These are phyloP conservation scores for Lucilia sericata DNA, from an alignment of 1,140 invertebrate species.

Conservation along the genomic window DNA sequence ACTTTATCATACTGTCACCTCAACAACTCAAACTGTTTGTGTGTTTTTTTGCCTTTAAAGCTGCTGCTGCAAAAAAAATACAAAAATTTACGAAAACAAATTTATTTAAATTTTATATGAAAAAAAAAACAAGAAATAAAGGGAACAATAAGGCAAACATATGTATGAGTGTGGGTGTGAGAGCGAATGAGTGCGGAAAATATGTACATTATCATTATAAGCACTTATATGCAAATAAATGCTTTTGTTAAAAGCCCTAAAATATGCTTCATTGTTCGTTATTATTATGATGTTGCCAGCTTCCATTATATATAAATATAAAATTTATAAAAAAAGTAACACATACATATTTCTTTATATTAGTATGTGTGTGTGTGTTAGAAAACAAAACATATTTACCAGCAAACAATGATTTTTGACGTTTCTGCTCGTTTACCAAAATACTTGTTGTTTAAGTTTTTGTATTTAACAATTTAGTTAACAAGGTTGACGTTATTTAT, in stretches of 20 bases:
- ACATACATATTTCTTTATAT: neutral
- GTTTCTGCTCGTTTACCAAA: conserved; percentile 1
- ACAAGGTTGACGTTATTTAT: too few relatives aligned
- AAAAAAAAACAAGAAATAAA: neutral
- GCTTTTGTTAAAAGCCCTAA: conserved; percentile 32
- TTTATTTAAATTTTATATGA: neutral
- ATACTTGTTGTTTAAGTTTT: neutral
- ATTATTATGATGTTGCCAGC: conserved; percentile 36
- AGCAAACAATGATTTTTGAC: neutral
- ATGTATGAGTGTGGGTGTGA: neutral
- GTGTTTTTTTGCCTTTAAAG: neutral
- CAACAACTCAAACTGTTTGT: neutral
- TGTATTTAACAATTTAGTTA: too few relatives aligned
- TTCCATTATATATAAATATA: conserved; percentile 23
- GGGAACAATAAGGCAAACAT: neutral
- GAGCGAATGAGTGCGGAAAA: neutral
- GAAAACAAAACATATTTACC: conserved; percentile 9
- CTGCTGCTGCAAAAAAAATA: neutral
- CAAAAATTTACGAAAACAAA: neutral
- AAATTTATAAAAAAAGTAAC: neutral
- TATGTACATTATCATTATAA: conserved; percentile 29
- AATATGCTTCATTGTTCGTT: conserved; percentile 33
- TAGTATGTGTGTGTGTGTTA: too few relatives aligned
- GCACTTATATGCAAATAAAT: conserved; percentile 39
- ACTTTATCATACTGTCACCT: conserved; percentile 19